Percentiles rank a stretch among this genome's conserved stretches.
Evolutionary conservation across 2,888 invertebrate genomes (phyloP).

Genomic region (Xylophagus ater): DNA sequence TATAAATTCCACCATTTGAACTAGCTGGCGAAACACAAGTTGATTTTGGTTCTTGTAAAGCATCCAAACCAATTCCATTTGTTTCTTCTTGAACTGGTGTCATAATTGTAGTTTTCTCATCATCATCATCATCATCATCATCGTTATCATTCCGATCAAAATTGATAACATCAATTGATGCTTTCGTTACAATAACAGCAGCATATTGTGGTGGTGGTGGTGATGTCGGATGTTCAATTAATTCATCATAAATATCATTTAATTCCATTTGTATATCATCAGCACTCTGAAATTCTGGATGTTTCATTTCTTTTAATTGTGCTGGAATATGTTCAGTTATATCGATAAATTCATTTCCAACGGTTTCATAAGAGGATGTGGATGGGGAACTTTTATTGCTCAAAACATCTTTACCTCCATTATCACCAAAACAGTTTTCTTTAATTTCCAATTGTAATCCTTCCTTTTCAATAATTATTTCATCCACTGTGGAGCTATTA

Average conservation of each 20-base stretch:
- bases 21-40: conserved; percentile 77
- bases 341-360: conserved; percentile 37
- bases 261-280: conserved; percentile 40
- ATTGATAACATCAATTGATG: conserved; percentile 53
- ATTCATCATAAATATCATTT: conserved; percentile 29
- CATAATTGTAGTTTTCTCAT: conserved; percentile 43
- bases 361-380: conserved; percentile 38
- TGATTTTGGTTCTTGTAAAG: conserved; percentile 42
- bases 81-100: conserved; percentile 50
- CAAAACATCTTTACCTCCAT: background rate
- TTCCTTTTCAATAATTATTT: background rate
- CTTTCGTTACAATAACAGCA: conserved; percentile 61
- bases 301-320: conserved; percentile 22
- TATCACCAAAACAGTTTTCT: conserved; percentile 18
- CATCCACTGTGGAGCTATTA: too few relatives aligned
- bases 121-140: conserved; percentile 37
- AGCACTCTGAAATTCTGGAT: conserved; percentile 39
- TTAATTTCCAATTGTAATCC: conserved; percentile 16
- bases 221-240: conserved; percentile 20
- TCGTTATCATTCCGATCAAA: conserved; percentile 30
- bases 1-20: conserved; percentile 83
- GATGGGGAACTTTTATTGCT: conserved; percentile 33
- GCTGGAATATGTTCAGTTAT: conserved; percentile 22
- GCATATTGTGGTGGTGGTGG: conserved; percentile 40
- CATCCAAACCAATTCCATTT: conserved; percentile 26